Evolutionary conservation across 2,888 invertebrate genomes (phyloP), one percentile per base, ranked within the genome.

Genomic region (Drosophila anomelani): DNA sequence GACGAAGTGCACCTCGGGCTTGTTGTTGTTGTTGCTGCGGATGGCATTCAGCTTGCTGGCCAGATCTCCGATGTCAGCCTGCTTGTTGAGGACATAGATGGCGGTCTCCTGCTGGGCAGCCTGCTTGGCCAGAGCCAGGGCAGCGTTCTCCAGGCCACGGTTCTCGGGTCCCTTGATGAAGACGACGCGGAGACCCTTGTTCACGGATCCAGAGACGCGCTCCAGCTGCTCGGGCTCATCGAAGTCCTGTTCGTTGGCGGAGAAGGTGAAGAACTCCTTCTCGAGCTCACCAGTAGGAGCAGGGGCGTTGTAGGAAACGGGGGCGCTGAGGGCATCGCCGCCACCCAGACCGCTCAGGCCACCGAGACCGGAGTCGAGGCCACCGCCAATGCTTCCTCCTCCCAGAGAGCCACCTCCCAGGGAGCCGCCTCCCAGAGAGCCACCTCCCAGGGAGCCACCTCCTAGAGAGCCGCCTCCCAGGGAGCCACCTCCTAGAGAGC

Each of bases 111-210:
- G 91, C 39, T 92, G 86, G 34, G 85, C 89, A 66, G 90, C 91
- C 68, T 91, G 90, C 63, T 91, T 91, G 23, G 91, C 91, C 70
- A 91, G 66, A 55, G 90, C 82, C 46, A 91, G 66, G 9, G 91
- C 90, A 41, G 91, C 91, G 64, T 91, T 83, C 75, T 91, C 91
- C 47, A 91, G 62, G 1, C 86, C 91, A 66, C 80, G 85, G 70
- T 91, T 91, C 80, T 91, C 91, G 63, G 91, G 91, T 47, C 91
- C 91, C 85, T 91, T 92, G 44, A 92, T 91, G 84, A 92, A 92
- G 53, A 92, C 81, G 38, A 92, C 91, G 7, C 91, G 91, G 23
- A 91, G 85, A 55, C 87, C 89, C 68, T 83, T 90, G 75, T 88
- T 90, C 47, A 90, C 26, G 0, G 89, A 69, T 60, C 76, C 73